Evolutionary conservation across 1,140 invertebrate species (phyloP), one percentile per base, ranked within the genome.

Genomic region (Aricia agestis): DNA sequence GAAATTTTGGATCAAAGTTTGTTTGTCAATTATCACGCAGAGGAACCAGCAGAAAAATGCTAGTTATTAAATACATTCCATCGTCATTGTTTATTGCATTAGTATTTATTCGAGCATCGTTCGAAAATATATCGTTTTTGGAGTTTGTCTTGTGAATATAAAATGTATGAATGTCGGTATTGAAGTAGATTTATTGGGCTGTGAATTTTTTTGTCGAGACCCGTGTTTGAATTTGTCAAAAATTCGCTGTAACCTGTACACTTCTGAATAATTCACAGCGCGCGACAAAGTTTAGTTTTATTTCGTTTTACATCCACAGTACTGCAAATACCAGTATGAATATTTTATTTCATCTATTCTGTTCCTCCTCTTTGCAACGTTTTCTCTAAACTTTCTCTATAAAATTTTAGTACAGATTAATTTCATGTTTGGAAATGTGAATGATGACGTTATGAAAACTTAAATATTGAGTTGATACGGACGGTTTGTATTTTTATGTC

Each of bases 171-270:
- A 13, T 52, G 45, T 52, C 45, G 45, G 45, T 1, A 13, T 52
- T 52, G 45, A 52, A 52, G 45, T 10, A 13, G 45, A 52, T 52
- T 52, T 52, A 52, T 52, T 52, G 45, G 45, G 45, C 45, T 52
- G 45, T 52, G 45, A 52, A 52, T 52, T 52, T 52, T 45, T 52
- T 52, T 13, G 10, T 11, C 45, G 13, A 52, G 13, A 13, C 13
- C 45, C 13, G 45, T 52, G 45, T 52, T 52, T 52, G 45, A 52
- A 52, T 52, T 52, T 52, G 45, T 52, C 45, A 52, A 52, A 52
- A 52, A 52, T 52, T 52, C 45, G 11, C 45, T 52, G 45, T 52
- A 52, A 52, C 45, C 45, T 52, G 45, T 52, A 11, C 13, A 52
- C 45, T 52, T 52, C 45, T 52, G 45, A 52, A 52, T 52, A 52